Evolutionary conservation across 2,888 invertebrate species (phyloP).

Genomic region (Micropterix aruncella): DNA sequence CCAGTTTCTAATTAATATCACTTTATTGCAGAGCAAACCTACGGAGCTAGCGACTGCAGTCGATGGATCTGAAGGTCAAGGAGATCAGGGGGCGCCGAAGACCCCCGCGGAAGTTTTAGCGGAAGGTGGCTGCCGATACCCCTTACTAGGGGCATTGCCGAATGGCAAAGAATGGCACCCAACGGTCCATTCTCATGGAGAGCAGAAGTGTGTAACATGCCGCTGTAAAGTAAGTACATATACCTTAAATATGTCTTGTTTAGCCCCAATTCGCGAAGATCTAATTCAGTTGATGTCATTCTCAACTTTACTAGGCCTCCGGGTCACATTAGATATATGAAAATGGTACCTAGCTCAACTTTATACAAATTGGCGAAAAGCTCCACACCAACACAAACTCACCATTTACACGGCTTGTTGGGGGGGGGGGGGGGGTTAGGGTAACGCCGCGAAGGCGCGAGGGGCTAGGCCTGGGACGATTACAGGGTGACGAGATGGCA

Average conservation of each 20-base stretch:
- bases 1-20: too few relatives aligned
- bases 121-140: constrained; percentile 73
- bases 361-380: too few relatives aligned
- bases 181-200: constrained; percentile 72
- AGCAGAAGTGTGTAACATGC: constrained; percentile 81
- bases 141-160: constrained; percentile 45
- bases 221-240: constrained; percentile 64
- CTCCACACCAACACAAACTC: too few relatives aligned
- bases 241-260: too few relatives aligned
- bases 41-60: constrained; percentile 24
- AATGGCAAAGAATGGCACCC: constrained; percentile 83
- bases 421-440: too few relatives aligned
- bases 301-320: too few relatives aligned
- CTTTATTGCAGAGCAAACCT: constrained; percentile 25
- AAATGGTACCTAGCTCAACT: too few relatives aligned
- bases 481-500: too few relatives aligned
- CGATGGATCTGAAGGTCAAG: constrained; percentile 19
- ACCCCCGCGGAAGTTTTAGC: constrained; percentile 56
- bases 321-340: too few relatives aligned
- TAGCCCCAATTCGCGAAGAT: constrained; percentile 1
- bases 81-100: constrained; percentile 33
- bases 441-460: too few relatives aligned
- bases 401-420: too few relatives aligned
- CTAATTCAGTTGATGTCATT: constrained; percentile 1
- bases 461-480: too few relatives aligned